phyloP scores from a whole-genome alignment of 1,140 invertebrate genomes.

The Sminthurides bifidus region DNA sequence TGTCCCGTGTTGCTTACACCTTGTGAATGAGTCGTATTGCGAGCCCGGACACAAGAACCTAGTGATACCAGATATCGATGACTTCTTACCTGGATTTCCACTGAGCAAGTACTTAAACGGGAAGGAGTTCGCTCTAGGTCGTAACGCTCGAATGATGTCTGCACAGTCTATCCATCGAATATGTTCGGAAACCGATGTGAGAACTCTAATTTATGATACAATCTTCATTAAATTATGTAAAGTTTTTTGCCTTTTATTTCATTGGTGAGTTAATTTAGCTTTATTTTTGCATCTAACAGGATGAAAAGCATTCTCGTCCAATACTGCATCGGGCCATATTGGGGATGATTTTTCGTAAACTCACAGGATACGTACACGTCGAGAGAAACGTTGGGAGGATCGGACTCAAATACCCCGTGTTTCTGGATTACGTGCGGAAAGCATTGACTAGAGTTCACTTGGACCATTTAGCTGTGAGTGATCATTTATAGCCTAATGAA shows the following conservation, averaged over 20 bases:
- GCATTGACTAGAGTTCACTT: conserved; percentile 46
- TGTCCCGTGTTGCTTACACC: conserved; percentile 82
- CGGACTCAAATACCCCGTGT: conserved; percentile 13
- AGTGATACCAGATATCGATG: conserved; percentile 19
- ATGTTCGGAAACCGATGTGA: conserved; percentile 42
- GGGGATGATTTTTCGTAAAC: conserved; percentile 47
- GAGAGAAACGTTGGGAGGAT: conserved; percentile 26
- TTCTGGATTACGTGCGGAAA: conserved; percentile 49
- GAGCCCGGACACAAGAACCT: background rate
- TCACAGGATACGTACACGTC: conserved; percentile 18
- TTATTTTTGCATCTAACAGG: conserved; percentile 30
- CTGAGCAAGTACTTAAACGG: conserved; percentile 50
- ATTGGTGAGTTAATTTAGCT: background rate
- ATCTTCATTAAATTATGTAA: background rate
- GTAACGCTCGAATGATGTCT: conserved; percentile 70
- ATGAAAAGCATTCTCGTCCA: conserved; percentile 41
- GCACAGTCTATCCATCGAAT: conserved; percentile 61
- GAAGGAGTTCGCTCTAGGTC: conserved; percentile 45
- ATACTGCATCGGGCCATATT: conserved; percentile 60
- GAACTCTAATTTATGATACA: background rate
- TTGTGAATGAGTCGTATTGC: conserved; percentile 50
- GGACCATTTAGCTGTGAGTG: conserved; percentile 4
- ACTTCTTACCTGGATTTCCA: conserved; percentile 43
- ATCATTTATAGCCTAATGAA: no score
- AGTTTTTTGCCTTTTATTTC: background rate